Evolutionary conservation across 1,140 invertebrate genomes (phyloP), one percentile per base, ranked within the genome.

Genomic region (Drosophila ficusphila): DNA sequence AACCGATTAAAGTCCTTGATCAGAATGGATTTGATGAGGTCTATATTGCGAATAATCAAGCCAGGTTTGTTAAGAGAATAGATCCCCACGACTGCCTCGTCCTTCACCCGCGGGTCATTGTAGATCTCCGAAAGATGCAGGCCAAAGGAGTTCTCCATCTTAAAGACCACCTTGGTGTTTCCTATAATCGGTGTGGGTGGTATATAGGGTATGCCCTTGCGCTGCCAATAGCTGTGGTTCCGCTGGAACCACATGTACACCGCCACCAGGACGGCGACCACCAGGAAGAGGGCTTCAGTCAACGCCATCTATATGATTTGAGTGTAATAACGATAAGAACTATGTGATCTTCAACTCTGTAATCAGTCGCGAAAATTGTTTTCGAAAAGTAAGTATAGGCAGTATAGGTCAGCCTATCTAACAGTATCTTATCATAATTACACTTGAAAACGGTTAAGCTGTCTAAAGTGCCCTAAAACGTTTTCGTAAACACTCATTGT

Each of bases 11-110:
- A 93, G 51, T 93, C 92, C 57, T 93, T 93, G 1, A 94, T 89
- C 3, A 94, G 46, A 21, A 94, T 91, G 2, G 85, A 76, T 61
- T 93, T 93, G 0, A 94, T 82, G 0, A 94, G 54, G 11, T 93
- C 92, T 0, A 92, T 91, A 64, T 94, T 93, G 5, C 92, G 89
- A 3, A 94, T 72, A 1, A 94, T 57, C 9, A 94, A 48, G 0
- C 72, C 86, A 0, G 93, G 93, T 23, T 89, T 72, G 38, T 91
- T 78, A 3, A 92, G 72, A 23, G 91, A 85, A 65, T 92, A 92
- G 12, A 93, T 86, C 8, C 92, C 92, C 18, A 92, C 79, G 1
- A 79, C 83, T 5, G 90, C 75, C n/a, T 90, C 90, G 27, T 90
- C 51, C 46, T 70, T 16, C 11, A 83, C 62, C 3, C 44, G 57